A percentile compares a stretch with the other conserved stretches of the same genome.
phyloP scores from a whole-genome alignment of 2,113 vertebrate genomes.

The Bubo scandiacus region DNA sequence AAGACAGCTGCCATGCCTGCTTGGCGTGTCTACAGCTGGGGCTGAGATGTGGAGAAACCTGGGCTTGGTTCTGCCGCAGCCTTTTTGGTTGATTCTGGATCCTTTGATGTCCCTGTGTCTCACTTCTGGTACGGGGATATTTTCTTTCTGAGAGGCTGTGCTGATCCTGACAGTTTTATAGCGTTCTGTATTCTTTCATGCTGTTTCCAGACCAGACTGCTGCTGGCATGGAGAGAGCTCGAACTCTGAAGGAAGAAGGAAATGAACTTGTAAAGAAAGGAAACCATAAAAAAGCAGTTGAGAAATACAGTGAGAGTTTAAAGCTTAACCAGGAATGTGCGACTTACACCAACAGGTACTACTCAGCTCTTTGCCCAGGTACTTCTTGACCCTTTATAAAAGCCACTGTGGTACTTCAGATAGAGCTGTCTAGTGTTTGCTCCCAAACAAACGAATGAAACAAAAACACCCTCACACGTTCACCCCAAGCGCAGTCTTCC shows the following conservation, averaged over 20 bases:
- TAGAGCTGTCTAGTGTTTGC: not conserved
- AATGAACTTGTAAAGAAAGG: conserved; percentile 91
- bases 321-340: conserved; percentile 79
- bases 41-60: not conserved
- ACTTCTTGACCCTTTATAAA: not conserved
- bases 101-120: not conserved
- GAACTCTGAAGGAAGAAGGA: conserved; percentile 87
- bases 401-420: not conserved
- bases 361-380: not conserved
- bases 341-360: conserved; percentile 91
- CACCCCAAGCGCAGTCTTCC: not conserved
- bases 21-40: not conserved
- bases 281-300: conserved; percentile 85
- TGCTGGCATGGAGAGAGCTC: conserved; percentile 75
- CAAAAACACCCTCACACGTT: not conserved
- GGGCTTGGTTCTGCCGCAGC: not conserved
- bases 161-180: not conserved
- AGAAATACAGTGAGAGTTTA: conserved; percentile 92
- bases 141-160: not conserved
- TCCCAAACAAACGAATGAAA: not conserved
- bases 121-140: not conserved
- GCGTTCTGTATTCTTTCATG: not conserved
- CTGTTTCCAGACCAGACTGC: conserved; percentile 59
- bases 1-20: not conserved
- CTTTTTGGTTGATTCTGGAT: not conserved